A percentile compares a stretch with the other conserved stretches of the same genome.
These are phyloP conservation scores for Taurulus bubalis DNA, from an alignment of 2,113 vertebrate genomes.

Conservation along the genomic window DNA sequence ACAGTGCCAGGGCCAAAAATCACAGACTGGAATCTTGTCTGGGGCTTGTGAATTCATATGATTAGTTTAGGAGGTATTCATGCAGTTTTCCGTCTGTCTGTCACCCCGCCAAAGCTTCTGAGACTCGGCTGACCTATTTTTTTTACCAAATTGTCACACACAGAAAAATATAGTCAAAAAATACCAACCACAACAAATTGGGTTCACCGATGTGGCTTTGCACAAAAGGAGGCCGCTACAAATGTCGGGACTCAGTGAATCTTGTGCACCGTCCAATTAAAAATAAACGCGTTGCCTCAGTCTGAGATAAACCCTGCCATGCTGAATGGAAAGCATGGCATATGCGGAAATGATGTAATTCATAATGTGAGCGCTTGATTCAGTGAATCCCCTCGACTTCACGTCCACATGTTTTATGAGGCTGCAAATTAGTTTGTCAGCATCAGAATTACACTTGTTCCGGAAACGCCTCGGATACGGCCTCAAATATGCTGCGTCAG, in stretches of 20 bases:
- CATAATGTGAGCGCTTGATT: background rate
- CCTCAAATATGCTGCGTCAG: background rate
- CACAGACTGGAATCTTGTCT: slow-evolving; percentile 79
- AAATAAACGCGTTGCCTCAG: background rate
- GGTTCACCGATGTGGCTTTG: slow-evolving; percentile 30
- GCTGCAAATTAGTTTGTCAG: background rate
- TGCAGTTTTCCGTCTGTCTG: slow-evolving; percentile 61
- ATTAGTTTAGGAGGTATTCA: slow-evolving; percentile 72
- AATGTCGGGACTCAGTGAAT: background rate
- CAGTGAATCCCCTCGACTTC: background rate
- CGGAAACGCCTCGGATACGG: no score
- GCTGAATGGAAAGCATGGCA: background rate
- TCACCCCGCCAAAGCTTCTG: slow-evolving; percentile 45
- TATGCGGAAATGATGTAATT: background rate
- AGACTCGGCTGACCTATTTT: slow-evolving; percentile 50
- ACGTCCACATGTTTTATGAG: background rate
- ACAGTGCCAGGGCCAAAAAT: slow-evolving; percentile 77
- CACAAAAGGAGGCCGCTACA: background rate
- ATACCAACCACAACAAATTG: slow-evolving; percentile 34
- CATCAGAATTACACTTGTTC: background rate
- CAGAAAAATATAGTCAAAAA: slow-evolving; percentile 35
- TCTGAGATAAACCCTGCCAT: background rate
- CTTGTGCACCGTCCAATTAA: background rate
- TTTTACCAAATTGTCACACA: slow-evolving; percentile 61
- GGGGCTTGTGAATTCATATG: slow-evolving; percentile 67